Evolutionary conservation across 2,888 invertebrate genomes (phyloP).

Genomic region (Protodeltote pygarga): DNA sequence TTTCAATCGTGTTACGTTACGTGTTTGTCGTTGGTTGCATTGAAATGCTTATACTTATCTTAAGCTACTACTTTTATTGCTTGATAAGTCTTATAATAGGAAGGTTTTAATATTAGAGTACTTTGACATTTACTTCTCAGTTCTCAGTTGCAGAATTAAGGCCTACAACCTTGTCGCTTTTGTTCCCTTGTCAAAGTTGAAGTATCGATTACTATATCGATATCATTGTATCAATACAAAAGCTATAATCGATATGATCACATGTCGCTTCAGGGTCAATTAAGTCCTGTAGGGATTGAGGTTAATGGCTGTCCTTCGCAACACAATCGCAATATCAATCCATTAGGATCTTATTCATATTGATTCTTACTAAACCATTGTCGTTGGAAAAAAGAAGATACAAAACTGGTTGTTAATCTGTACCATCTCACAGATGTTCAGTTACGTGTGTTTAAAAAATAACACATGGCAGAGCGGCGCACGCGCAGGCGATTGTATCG

Average conservation of each 20-base stretch:
- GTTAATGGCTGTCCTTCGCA: slow-evolving; percentile 70
- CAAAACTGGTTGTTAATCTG: slow-evolving; percentile 65
- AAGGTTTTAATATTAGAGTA: slow-evolving; percentile 27
- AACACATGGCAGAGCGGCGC: slow-evolving; percentile 65
- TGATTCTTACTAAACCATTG: slow-evolving; percentile 58
- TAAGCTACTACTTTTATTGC: slow-evolving; percentile 5
- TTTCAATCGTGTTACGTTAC: too few species aligned
- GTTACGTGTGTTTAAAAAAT: slow-evolving; percentile 68
- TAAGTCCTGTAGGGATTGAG: slow-evolving; percentile 74
- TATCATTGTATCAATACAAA: slow-evolving; percentile 36
- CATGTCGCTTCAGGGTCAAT: slow-evolving; percentile 68
- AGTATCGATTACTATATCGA: slow-evolving; percentile 45
- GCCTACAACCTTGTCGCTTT: slow-evolving; percentile 45
- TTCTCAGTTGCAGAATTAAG: slow-evolving; percentile 32
- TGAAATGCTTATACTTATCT: too few species aligned
- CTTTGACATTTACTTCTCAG: slow-evolving; percentile 43
- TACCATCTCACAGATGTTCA: slow-evolving; percentile 68
- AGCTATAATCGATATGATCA: slow-evolving; percentile 68
- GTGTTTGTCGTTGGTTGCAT: too few species aligned
- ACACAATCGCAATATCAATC: slow-evolving; percentile 65
- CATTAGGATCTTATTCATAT: slow-evolving; percentile 62
- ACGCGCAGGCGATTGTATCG: slow-evolving; percentile 76
- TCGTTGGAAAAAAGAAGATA: slow-evolving; percentile 64
- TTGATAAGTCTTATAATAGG: slow-evolving; percentile 8
- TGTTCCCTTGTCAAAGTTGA: slow-evolving; percentile 51